These are phyloP conservation scores for Drosophila lutescens DNA, from an alignment of 2,888 invertebrate genomes.

Conservation along the genomic window DNA sequence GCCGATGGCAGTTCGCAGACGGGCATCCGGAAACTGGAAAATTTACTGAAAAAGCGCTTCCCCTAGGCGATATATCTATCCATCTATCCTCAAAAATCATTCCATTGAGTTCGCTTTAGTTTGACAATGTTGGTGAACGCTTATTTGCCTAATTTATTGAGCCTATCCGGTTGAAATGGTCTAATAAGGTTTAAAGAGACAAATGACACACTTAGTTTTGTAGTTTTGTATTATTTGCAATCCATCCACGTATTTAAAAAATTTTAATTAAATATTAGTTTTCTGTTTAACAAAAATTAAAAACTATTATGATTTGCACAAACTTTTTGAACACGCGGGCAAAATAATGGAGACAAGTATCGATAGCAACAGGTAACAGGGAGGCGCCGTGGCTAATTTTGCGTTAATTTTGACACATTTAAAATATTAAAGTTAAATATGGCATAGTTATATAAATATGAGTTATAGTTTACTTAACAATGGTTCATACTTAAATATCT, in stretches of 20 bases:
- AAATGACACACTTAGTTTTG: not conserved
- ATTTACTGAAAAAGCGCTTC: conserved; percentile 86
- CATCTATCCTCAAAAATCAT: conserved; percentile 31
- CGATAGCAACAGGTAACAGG: not conserved
- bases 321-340: not conserved
- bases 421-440: too few species aligned
- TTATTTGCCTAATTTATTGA: conserved; percentile 10
- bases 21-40: conserved; percentile 86
- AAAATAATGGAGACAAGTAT: not conserved
- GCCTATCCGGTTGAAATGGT: not conserved
- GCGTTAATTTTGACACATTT: too few species aligned
- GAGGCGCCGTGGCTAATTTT: too few species aligned
- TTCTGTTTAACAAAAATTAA: conserved; percentile 2
- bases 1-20: conserved; percentile 73
- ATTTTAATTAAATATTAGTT: conserved; percentile 4
- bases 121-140: conserved; percentile 5
- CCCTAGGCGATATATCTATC: conserved; percentile 66
- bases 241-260: conserved; percentile 8
- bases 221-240: conserved; percentile 16
- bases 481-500: too few species aligned
- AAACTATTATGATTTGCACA: not conserved
- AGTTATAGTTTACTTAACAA: too few species aligned
- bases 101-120: conserved; percentile 40
- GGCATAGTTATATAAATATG: too few species aligned
- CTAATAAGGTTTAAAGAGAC: not conserved